Conservation (phyloP, 2,113 vertebrate species). For the Platysternon megacephalum region DNA sequence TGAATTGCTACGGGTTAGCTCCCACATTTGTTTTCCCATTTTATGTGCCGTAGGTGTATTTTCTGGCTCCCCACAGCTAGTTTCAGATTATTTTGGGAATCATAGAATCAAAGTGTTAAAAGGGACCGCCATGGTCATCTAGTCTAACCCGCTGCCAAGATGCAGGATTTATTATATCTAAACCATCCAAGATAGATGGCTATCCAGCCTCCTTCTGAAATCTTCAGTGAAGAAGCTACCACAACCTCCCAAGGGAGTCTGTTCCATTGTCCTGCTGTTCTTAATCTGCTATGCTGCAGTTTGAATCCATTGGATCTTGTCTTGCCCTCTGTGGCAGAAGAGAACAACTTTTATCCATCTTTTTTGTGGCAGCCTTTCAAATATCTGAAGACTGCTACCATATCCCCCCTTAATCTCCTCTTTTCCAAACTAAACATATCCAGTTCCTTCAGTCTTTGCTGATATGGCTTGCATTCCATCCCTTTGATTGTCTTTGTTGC, state of each 20-base stretch:
- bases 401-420: background rate
- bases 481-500: background rate
- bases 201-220: background rate
- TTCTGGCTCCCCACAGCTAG: background rate
- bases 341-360: background rate
- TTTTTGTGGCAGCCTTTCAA: background rate
- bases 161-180: background rate
- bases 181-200: background rate
- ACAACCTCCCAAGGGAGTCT: background rate
- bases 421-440: background rate
- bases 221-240: background rate
- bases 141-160: background rate
- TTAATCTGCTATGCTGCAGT: background rate
- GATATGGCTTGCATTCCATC: background rate
- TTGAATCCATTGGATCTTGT: background rate
- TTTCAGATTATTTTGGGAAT: background rate
- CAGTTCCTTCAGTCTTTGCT: background rate
- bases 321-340: background rate
- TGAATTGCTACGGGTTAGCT: background rate
- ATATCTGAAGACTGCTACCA: background rate
- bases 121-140: background rate
- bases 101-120: background rate
- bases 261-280: background rate
- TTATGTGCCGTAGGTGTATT: background rate
- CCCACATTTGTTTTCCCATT: background rate